A percentile compares a stretch with the other conserved stretches of the same genome.
Conservation (phyloP, 2,797 vertebrate genomes). For the Molossus molossus region DNA sequence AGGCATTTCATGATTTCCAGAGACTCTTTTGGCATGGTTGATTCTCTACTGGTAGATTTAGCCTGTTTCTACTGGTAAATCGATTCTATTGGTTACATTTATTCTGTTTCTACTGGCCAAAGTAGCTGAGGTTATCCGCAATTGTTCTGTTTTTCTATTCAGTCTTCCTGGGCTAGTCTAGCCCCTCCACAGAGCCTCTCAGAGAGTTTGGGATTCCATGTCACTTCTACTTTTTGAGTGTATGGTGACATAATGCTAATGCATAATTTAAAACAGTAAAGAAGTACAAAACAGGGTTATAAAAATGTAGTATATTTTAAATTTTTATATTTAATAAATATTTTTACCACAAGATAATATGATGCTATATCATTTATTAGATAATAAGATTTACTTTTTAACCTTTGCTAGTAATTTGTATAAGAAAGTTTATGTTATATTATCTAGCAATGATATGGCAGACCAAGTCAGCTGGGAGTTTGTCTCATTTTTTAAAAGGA, state of each 20-base stretch:
- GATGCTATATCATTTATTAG: not conserved
- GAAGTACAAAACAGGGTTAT: not conserved
- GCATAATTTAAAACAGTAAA: not conserved
- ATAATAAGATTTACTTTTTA: conserved; percentile 24
- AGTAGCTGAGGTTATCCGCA: not conserved
- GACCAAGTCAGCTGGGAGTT: not conserved
- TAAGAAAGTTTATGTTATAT: not conserved
- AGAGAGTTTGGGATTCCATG: not conserved
- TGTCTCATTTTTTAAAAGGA: conserved; percentile 7
- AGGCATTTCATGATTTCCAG: conserved; percentile 66
- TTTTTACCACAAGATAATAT: conserved; percentile 4
- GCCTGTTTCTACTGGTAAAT: conserved; percentile 38
- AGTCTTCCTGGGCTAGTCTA: not conserved
- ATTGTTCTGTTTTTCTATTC: not conserved
- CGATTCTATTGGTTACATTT: not conserved
- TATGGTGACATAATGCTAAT: not conserved
- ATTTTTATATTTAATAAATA: not conserved
- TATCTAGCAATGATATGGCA: not conserved
- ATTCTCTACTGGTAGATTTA: not conserved
- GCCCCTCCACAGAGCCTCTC: not conserved
- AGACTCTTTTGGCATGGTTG: not conserved
- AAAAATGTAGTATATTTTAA: conserved; percentile 35
- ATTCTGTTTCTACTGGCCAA: conserved; percentile 1
- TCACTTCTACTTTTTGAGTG: not conserved
- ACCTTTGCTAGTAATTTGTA: not conserved